Conservation (phyloP, 2,113 vertebrate species). For the Tyto alba region DNA sequence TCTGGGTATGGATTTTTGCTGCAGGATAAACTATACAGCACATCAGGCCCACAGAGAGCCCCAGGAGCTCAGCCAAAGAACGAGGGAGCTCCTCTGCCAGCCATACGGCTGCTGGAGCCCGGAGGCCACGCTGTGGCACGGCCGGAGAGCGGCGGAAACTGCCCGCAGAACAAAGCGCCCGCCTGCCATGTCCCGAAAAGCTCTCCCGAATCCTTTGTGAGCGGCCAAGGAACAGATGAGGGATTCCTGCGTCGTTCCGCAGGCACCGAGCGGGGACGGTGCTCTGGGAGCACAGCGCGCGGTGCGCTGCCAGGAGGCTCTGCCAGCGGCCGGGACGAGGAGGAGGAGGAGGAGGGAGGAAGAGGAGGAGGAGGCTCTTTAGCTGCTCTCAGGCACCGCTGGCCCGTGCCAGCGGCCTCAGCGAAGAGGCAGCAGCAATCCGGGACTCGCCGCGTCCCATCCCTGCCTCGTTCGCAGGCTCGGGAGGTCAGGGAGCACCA, state of each 20-base stretch:
- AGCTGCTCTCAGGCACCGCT: background rate
- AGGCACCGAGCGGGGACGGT: background rate
- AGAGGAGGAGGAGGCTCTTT: background rate
- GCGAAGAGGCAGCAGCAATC: background rate
- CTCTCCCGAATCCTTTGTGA: background rate
- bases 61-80: background rate
- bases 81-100: background rate
- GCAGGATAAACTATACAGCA: background rate
- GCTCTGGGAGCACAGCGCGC: accelerated
- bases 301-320: background rate
- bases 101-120: accelerated
- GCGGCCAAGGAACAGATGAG: background rate
- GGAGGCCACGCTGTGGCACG: background rate
- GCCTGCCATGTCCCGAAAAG: background rate
- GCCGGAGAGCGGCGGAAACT: background rate
- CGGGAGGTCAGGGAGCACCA: background rate
- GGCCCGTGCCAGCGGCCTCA: background rate
- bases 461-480: background rate
- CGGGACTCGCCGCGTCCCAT: background rate
- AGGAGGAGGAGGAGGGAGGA: background rate
- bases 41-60: background rate
- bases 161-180: accelerated
- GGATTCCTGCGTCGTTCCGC: background rate
- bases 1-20: background rate
- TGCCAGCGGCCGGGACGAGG: background rate